Conservation (phyloP, 2,888 invertebrate genomes). For the Siphonodentalium dalli region DNA sequence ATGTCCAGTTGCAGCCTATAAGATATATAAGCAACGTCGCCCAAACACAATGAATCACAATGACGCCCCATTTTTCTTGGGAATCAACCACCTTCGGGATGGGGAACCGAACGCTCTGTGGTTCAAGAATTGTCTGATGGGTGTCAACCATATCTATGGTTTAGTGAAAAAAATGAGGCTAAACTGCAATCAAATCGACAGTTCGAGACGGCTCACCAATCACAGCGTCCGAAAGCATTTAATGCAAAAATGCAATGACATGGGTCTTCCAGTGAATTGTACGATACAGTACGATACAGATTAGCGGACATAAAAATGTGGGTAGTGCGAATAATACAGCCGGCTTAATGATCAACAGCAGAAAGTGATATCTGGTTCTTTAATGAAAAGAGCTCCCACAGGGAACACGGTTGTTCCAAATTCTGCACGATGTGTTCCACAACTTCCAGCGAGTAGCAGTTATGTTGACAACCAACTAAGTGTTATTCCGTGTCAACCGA, state of each 20-base stretch:
- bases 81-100: neutral
- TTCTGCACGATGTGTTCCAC: too few species aligned
- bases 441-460: too few species aligned
- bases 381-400: constrained; percentile 2
- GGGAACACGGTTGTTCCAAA: too few species aligned
- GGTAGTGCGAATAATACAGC: constrained; percentile 10
- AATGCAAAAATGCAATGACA: constrained; percentile 9
- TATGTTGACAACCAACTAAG: too few species aligned
- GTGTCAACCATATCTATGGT: constrained; percentile 10
- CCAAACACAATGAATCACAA: neutral
- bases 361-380: constrained; percentile 2
- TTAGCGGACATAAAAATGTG: constrained; percentile 12
- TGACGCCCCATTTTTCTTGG: constrained; percentile 7
- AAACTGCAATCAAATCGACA: neutral
- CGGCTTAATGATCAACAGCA: constrained; percentile 4
- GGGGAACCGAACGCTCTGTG: neutral
- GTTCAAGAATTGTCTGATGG: constrained; percentile 7
- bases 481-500: too few species aligned
- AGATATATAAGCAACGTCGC: neutral
- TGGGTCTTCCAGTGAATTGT: constrained; percentile 3
- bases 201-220: neutral
- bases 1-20: constrained; percentile 4
- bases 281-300: constrained; percentile 9
- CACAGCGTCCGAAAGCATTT: constrained; percentile 12
- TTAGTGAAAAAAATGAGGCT: constrained; percentile 4